A percentile compares a stretch with the other conserved stretches of the same genome.
Evolutionary conservation across 2,888 invertebrate species (phyloP).

Genomic region (Dermolepida albohirtum): DNA sequence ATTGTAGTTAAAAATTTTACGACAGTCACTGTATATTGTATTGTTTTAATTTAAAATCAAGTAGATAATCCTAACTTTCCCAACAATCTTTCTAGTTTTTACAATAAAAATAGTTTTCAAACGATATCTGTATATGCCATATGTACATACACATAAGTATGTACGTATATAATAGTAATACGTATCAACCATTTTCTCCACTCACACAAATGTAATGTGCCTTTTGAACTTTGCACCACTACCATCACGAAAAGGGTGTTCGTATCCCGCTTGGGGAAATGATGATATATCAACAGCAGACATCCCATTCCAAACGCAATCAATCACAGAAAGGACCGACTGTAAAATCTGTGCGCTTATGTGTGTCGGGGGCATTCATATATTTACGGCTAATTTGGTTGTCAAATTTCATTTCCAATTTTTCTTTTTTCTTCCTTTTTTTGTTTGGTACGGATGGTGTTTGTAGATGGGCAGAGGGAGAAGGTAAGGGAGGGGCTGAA

Average conservation of each 20-base stretch:
- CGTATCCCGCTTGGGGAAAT: constrained; percentile 18
- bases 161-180: too few species aligned
- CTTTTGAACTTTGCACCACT: constrained; percentile 25
- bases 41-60: too few species aligned
- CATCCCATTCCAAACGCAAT: constrained; percentile 31
- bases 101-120: too few species aligned
- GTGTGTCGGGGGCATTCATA: constrained; percentile 39
- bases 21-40: too few species aligned
- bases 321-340: constrained; percentile 31
- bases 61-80: too few species aligned
- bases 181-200: neutral
- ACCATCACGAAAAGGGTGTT: neutral
- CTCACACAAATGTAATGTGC: neutral
- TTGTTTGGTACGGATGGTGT: too few species aligned
- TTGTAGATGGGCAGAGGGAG: too few species aligned
- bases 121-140: too few species aligned
- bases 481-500: neutral
- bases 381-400: constrained; percentile 43
- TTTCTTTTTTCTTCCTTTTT: constrained; percentile 10
- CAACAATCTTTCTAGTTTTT: too few species aligned
- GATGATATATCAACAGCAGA: constrained; percentile 37
- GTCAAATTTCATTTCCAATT: constrained; percentile 39
- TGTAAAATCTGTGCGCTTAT: constrained; percentile 29
- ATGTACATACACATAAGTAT: too few species aligned
- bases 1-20: too few species aligned